A percentile compares a stretch with the other conserved stretches of the same genome.
Evolutionary conservation across 2,888 invertebrate genomes (phyloP).

Genomic region (Clitarchus hookeri): DNA sequence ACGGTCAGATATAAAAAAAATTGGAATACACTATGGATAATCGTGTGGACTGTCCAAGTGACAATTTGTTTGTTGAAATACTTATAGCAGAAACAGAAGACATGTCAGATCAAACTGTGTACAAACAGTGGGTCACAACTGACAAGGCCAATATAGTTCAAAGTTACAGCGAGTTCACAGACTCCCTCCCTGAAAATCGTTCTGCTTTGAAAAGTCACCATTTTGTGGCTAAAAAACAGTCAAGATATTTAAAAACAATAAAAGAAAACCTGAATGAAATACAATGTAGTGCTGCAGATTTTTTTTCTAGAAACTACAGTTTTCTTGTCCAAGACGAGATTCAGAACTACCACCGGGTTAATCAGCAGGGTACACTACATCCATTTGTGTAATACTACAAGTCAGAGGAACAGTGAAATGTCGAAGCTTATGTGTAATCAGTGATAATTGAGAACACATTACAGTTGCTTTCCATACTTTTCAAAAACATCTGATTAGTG

Average conservation of each 20-base stretch:
- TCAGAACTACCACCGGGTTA: neutral
- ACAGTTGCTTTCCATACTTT: no score
- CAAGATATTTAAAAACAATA: conserved; percentile 30
- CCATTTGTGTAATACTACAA: neutral
- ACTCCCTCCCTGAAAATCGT: no score
- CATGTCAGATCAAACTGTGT: conserved; percentile 24
- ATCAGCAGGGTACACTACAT: neutral
- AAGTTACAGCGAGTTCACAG: no score
- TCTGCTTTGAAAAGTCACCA: conserved; percentile 28
- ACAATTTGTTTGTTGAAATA: conserved; percentile 20
- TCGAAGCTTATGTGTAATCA: neutral
- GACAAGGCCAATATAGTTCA: conserved; percentile 3
- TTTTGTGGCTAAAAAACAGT: conserved; percentile 31
- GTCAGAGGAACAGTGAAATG: neutral
- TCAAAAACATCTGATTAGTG: no score
- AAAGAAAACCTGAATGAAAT: conserved; percentile 30
- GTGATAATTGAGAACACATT: no score
- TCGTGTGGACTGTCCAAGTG: neutral
- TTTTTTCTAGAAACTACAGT: neutral
- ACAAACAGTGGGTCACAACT: conserved; percentile 28
- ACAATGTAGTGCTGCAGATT: neutral
- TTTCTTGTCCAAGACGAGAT: neutral
- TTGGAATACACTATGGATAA: no score
- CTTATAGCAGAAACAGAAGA: conserved; percentile 26
- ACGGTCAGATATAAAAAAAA: conserved; percentile 27